Percentiles rank a stretch among this genome's conserved stretches.
Evolutionary conservation across 2,113 vertebrate species (phyloP).

Genomic region (Pterocles gutturalis): DNA sequence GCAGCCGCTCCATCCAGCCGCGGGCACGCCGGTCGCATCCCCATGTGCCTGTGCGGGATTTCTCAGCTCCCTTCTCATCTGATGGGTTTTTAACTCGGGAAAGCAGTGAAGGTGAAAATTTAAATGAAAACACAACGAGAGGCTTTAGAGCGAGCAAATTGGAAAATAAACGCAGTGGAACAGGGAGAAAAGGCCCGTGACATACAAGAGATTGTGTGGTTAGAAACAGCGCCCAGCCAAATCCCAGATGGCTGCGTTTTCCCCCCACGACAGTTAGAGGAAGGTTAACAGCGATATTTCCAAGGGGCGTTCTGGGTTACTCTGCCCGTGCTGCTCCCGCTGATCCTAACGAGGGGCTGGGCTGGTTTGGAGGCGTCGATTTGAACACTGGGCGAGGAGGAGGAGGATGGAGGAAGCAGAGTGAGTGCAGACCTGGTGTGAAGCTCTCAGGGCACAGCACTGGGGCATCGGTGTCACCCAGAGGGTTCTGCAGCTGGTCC

Average conservation of each 20-base stretch:
- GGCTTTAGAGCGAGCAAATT: constrained; percentile 51
- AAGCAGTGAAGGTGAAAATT: constrained; percentile 50
- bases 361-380: neutral
- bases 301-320: neutral
- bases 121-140: constrained; percentile 47
- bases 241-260: neutral
- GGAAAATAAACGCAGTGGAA: constrained; percentile 57
- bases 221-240: constrained; percentile 1
- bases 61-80: neutral
- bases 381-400: fast-evolving
- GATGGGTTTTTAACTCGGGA: fast-evolving
- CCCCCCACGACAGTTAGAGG: neutral
- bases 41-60: fast-evolving
- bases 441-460: neutral
- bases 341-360: neutral
- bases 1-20: neutral
- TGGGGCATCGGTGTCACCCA: fast-evolving
- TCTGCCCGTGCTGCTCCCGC: neutral
- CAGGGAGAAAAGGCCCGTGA: neutral
- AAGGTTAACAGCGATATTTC: fast-evolving
- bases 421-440: fast-evolving
- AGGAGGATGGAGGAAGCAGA: neutral
- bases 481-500: neutral
- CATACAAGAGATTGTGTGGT: constrained; percentile 12
- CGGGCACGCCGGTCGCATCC: fast-evolving